Evolutionary conservation across 1,140 invertebrate genomes (phyloP).

Genomic region (Atta cephalotes): DNA sequence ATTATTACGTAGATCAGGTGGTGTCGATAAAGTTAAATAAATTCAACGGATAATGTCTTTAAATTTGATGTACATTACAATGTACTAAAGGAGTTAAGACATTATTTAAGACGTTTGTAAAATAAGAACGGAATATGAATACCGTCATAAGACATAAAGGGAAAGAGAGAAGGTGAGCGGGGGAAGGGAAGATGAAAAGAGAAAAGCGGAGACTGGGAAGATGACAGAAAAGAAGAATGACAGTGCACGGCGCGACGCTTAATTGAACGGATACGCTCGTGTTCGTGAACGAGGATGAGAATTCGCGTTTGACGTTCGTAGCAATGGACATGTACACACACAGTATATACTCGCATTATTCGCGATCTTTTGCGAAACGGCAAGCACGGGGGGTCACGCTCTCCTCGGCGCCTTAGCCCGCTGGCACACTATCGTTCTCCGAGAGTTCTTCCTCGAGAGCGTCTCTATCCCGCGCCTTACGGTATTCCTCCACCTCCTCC

Average conservation of each 20-base stretch:
- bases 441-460: constrained; percentile 31
- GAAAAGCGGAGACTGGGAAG: neutral
- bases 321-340: neutral
- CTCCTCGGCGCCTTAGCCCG: constrained; percentile 52
- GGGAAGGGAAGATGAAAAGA: neutral
- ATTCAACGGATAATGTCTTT: too few species aligned
- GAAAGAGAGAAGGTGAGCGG: neutral
- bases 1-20: too few species aligned
- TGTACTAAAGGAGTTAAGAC: too few species aligned
- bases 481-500: constrained; percentile 28
- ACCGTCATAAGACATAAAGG: neutral
- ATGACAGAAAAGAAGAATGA: neutral
- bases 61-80: too few species aligned
- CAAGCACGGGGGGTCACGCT: constrained; percentile 43
- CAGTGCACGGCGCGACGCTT: constrained; percentile 26
- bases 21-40: too few species aligned
- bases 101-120: too few species aligned
- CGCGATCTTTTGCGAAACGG: constrained; percentile 53
- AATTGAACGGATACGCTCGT: constrained; percentile 44
- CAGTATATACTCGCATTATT: constrained; percentile 56
- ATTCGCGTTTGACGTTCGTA: constrained; percentile 20
- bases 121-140: too few species aligned
- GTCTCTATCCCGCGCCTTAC: constrained; percentile 58
- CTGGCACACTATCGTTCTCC: constrained; percentile 54
- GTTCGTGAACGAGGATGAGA: constrained; percentile 30